These are phyloP conservation scores for Taeniopygia guttata DNA, from an alignment of 2,797 vertebrate species.

Conservation along the genomic window DNA sequence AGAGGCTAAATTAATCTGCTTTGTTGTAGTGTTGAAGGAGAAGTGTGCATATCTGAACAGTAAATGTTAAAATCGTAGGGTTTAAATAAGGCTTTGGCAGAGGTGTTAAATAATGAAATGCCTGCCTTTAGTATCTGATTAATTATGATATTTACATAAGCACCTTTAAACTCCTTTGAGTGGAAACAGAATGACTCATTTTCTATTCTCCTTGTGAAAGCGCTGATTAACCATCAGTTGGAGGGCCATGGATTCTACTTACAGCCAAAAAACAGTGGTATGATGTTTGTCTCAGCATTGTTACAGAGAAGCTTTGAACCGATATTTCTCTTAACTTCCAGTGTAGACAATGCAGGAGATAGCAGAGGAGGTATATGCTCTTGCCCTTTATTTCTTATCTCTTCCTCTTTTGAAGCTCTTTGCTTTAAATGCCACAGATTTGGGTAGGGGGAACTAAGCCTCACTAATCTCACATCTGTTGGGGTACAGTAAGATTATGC, in stretches of 20 bases:
- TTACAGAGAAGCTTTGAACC: neutral
- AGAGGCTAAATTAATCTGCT: conserved; percentile 64
- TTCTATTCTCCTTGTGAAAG: conserved; percentile 67
- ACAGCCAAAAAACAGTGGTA: neutral
- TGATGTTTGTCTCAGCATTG: conserved; percentile 4
- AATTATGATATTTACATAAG: conserved; percentile 74
- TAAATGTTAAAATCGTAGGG: conserved; percentile 61
- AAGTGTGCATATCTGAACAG: conserved; percentile 45
- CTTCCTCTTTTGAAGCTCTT: neutral
- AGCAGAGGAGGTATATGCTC: neutral
- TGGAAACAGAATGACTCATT: conserved; percentile 72
- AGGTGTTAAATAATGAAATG: conserved; percentile 67
- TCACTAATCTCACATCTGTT: conserved; percentile 63
- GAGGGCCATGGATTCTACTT: conserved; percentile 45
- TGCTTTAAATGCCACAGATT: neutral
- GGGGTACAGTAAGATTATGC: conserved; percentile 62
- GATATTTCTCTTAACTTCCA: conserved; percentile 23
- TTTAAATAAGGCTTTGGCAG: conserved; percentile 66
- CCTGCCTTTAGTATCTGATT: conserved; percentile 67
- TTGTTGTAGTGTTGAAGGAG: conserved; percentile 48
- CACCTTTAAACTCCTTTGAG: conserved; percentile 73
- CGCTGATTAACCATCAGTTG: conserved; percentile 65
- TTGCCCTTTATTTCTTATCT: conserved; percentile 5
- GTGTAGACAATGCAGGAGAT: neutral
- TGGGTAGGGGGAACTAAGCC: conserved; percentile 55